Conservation (phyloP, 2,113 vertebrate species). For the Archilochus colubris region DNA sequence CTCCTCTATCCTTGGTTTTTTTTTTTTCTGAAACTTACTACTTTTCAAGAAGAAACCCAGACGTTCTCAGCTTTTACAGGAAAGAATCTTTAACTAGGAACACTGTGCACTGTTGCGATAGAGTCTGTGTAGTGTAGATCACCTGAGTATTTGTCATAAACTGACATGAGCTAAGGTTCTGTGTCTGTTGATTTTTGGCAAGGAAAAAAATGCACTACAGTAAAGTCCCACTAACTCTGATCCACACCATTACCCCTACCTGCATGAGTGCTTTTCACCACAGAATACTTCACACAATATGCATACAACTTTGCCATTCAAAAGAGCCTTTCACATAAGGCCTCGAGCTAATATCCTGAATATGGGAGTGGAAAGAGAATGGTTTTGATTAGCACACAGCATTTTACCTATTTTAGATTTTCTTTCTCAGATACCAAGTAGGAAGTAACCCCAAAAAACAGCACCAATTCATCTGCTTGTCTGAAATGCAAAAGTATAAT, state of each 20-base stretch:
- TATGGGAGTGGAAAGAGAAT: conserved; percentile 53
- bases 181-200: conserved; percentile 74
- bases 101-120: conserved; percentile 64
- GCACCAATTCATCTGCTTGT: conserved; percentile 72
- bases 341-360: conserved; percentile 67
- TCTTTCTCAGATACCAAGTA: conserved; percentile 51
- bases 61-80: conserved; percentile 59
- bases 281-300: conserved; percentile 4
- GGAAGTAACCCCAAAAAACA: conserved; percentile 60
- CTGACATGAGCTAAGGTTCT: conserved; percentile 79
- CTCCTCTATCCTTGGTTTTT: conserved; percentile 1
- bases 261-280: conserved; percentile 44
- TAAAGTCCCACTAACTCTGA: conserved; percentile 44
- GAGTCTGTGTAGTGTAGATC: conserved; percentile 68
- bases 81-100: conserved; percentile 71
- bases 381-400: conserved; percentile 57
- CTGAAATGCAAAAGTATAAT: conserved; percentile 51
- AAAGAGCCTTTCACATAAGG: conserved; percentile 63
- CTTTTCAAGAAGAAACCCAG: neutral
- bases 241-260: conserved; percentile 45
- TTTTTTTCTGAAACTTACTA: conserved; percentile 28
- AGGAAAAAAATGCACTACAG: conserved; percentile 72
- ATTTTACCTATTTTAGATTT: conserved; percentile 58
- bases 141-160: conserved; percentile 82
- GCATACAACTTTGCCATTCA: neutral